Base-by-base conservation (phyloP, 2,113 vertebrate species). In the Phyllostomus discolor region DNA sequence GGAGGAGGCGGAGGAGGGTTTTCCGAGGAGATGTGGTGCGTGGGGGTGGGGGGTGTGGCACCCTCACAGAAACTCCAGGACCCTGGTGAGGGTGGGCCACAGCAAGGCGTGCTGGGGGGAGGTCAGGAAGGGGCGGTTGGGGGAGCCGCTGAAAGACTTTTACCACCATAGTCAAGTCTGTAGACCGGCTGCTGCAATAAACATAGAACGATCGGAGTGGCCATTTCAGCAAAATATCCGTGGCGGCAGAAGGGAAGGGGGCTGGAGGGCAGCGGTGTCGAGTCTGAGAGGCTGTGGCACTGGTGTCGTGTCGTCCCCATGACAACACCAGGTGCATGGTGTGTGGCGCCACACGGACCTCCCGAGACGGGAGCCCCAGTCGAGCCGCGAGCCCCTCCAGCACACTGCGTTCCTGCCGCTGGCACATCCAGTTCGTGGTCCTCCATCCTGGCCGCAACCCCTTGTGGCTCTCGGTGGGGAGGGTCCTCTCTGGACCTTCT, bases 11-110 rank as follows among this genome's bases (percentile, higher is more conserved):
- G 54, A 73, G 12, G 46, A 10, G 31, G 24, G 14, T 26, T 79
- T 85, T 19, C 72, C 19, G 35, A 20, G 28, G 66, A 46, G 43
- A 54, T 0, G 0, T 12, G 41, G 7, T 4, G 10, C 48, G 46
- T 15, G 4, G 0, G 64, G 3, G 1, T 28, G 10, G 20, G 1
- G 15, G 11, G 11, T 2, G 1, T 8, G 12, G 35, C 1, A 0
- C 41, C 57, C 16, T 26, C 17, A 3, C 5, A n/a, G 66, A 48
- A 22, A 22, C 22, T 52, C 46, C 10, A 16, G 31, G 5, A 26
- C 26, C 22, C 8, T 5, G 2, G n/a, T 11, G 41, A 50, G 22
- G 7, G 15, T 2, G 22, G 33, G 38, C 17, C 4, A 20, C 52
- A 48, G 2, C 1, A 1, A 35, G 17, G 7, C 7, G 1, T 6